phyloP scores from a whole-genome alignment of 2,888 invertebrate species.

The Antheraea assamensis region DNA sequence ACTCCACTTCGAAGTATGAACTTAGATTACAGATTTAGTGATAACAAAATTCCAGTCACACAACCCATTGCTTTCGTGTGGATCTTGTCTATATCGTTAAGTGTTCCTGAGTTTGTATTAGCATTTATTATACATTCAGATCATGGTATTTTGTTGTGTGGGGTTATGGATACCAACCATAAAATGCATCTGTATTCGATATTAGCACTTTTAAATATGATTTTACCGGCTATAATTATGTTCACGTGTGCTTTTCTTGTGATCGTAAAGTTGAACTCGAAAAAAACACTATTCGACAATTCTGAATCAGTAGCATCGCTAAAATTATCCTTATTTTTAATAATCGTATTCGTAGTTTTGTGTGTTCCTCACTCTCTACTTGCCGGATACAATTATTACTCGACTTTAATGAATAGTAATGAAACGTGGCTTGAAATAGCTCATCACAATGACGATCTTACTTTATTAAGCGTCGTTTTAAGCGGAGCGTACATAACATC shows the following conservation, averaged over 20 bases:
- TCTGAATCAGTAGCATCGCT: slow-evolving; percentile 58
- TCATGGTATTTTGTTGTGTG: slow-evolving; percentile 68
- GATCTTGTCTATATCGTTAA: slow-evolving; percentile 81
- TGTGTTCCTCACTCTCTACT: slow-evolving; percentile 65
- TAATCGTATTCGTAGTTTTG: slow-evolving; percentile 56
- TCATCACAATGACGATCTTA: slow-evolving; percentile 41
- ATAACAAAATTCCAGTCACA: slow-evolving; percentile 70
- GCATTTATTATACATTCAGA: slow-evolving; percentile 72
- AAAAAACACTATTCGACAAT: slow-evolving; percentile 45
- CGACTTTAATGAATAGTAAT: slow-evolving; percentile 44
- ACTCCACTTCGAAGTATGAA: slow-evolving; percentile 78
- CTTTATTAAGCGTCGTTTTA: slow-evolving; percentile 51
- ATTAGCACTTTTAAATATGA: slow-evolving; percentile 66
- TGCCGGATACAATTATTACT: slow-evolving; percentile 57
- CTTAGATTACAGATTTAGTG: slow-evolving; percentile 76
- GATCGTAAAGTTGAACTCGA: slow-evolving; percentile 58
- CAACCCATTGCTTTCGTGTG: slow-evolving; percentile 82
- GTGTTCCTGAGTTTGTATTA: slow-evolving; percentile 82
- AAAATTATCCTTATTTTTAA: slow-evolving; percentile 67
- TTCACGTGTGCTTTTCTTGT: slow-evolving; percentile 52
- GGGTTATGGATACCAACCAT: slow-evolving; percentile 77
- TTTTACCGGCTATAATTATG: slow-evolving; percentile 66
- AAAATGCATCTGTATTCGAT: slow-evolving; percentile 68
- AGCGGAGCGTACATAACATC: slow-evolving; percentile 57
- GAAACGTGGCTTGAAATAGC: slow-evolving; percentile 44